These are phyloP conservation scores for Serripes groenlandicus DNA, from an alignment of 2,888 invertebrate genomes.

Conservation along the genomic window DNA sequence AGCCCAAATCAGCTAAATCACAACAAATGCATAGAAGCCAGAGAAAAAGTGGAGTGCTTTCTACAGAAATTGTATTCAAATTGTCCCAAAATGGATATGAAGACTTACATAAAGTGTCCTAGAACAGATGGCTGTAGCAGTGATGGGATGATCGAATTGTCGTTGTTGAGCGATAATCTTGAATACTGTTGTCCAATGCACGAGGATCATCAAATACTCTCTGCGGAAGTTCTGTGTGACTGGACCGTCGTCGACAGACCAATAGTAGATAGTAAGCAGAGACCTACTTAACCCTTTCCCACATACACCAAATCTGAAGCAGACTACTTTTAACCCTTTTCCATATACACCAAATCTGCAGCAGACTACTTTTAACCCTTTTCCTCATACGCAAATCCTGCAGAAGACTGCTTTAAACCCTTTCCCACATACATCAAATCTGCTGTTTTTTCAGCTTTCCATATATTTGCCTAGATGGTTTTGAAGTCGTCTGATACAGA, in stretches of 20 bases:
- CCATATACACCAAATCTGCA: too few relatives aligned
- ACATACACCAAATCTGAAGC: too few relatives aligned
- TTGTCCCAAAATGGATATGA: neutral
- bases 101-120: slow-evolving; percentile 17
- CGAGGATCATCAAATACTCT: neutral
- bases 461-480: too few relatives aligned
- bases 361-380: too few relatives aligned
- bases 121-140: neutral
- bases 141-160: neutral
- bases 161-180: neutral
- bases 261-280: too few relatives aligned
- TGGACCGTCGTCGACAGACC: slow-evolving; percentile 1
- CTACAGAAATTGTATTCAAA: neutral
- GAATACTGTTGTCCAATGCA: neutral
- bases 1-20: neutral
- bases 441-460: too few relatives aligned
- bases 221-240: neutral
- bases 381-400: too few relatives aligned
- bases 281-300: too few relatives aligned
- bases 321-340: too few relatives aligned
- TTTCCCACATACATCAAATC: too few relatives aligned
- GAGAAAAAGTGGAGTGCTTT: neutral
- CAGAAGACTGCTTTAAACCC: too few relatives aligned
- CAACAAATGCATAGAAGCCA: neutral
- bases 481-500: too few relatives aligned